A percentile compares a stretch with the other conserved stretches of the same genome.
These are phyloP conservation scores for Dasysyrphus albostriatus DNA, from an alignment of 2,888 invertebrate species.

Conservation along the genomic window DNA sequence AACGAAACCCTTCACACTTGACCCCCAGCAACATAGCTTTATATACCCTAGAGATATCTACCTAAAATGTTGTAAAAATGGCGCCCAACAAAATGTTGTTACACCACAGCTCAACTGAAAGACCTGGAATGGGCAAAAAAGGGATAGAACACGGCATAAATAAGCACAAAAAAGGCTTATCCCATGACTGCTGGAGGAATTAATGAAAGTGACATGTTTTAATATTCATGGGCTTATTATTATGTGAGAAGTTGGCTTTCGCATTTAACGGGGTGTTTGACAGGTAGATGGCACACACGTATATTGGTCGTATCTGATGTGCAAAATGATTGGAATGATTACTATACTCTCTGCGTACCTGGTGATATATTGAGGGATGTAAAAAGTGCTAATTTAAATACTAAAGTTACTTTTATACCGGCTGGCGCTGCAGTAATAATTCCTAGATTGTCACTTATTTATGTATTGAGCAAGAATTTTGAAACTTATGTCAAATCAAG, in stretches of 20 bases:
- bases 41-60: background rate
- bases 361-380: slow-evolving; percentile 1
- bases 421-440: slow-evolving; percentile 10
- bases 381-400: slow-evolving; percentile 55
- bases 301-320: slow-evolving; percentile 11
- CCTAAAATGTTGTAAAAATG: slow-evolving; percentile 4
- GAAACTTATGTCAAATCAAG: background rate
- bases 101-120: background rate
- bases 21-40: slow-evolving; percentile 11
- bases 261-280: slow-evolving; percentile 33
- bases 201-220: slow-evolving; percentile 67
- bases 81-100: slow-evolving; percentile 25
- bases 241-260: slow-evolving; percentile 66
- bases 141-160: slow-evolving; percentile 20
- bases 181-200: slow-evolving; percentile 40
- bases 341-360: slow-evolving; percentile 14
- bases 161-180: slow-evolving; percentile 37
- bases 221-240: slow-evolving; percentile 73
- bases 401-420: slow-evolving; percentile 9
- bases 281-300: slow-evolving; percentile 33
- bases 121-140: background rate
- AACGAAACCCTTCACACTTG: slow-evolving; percentile 46
- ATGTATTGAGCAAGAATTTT: slow-evolving; percentile 13
- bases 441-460: slow-evolving; percentile 24
- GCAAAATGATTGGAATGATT: slow-evolving; percentile 27